A percentile compares a stretch with the other conserved stretches of the same genome.
Evolutionary conservation across 2,888 invertebrate species (phyloP).

Genomic region (Prenolepis imparis): DNA sequence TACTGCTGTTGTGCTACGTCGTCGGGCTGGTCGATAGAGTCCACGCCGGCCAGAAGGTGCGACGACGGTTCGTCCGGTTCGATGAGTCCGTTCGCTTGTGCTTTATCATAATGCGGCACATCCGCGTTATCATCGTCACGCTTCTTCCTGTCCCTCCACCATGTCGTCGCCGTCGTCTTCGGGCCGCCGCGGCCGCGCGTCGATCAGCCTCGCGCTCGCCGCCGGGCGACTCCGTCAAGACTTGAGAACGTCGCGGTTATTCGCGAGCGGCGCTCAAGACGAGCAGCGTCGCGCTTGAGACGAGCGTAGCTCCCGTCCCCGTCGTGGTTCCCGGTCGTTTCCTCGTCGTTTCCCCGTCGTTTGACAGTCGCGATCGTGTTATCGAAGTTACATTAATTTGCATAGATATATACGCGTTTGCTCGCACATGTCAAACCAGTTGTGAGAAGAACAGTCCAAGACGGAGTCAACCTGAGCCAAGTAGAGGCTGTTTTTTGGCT

Average conservation of each 20-base stretch:
- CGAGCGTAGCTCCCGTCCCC: background rate
- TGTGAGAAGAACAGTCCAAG: background rate
- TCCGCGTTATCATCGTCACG: slow-evolving; percentile 32
- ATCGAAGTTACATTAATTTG: background rate
- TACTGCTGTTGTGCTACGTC: slow-evolving; percentile 54
- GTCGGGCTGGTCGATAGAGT: slow-evolving; percentile 65
- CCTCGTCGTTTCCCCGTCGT: background rate
- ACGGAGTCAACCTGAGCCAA: background rate
- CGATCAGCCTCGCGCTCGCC: slow-evolving; percentile 44
- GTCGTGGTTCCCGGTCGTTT: slow-evolving; percentile 1
- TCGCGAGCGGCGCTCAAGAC: slow-evolving; percentile 46
- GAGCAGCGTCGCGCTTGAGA: slow-evolving; percentile 23
- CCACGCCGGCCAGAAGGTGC: slow-evolving; percentile 64
- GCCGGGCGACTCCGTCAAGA: slow-evolving; percentile 53
- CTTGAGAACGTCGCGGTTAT: slow-evolving; percentile 40
- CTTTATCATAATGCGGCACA: slow-evolving; percentile 59
- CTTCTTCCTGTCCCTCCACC: slow-evolving; percentile 41
- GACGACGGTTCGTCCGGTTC: slow-evolving; percentile 41
- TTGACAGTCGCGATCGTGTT: background rate
- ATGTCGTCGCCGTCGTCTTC: slow-evolving; percentile 39
- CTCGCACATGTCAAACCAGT: background rate
- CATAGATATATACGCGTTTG: background rate
- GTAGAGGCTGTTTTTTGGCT: background rate
- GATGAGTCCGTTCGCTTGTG: slow-evolving; percentile 54
- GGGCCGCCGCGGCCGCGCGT: background rate